phyloP scores from a whole-genome alignment of 2,888 invertebrate species.

The Sepiola atlantica region DNA sequence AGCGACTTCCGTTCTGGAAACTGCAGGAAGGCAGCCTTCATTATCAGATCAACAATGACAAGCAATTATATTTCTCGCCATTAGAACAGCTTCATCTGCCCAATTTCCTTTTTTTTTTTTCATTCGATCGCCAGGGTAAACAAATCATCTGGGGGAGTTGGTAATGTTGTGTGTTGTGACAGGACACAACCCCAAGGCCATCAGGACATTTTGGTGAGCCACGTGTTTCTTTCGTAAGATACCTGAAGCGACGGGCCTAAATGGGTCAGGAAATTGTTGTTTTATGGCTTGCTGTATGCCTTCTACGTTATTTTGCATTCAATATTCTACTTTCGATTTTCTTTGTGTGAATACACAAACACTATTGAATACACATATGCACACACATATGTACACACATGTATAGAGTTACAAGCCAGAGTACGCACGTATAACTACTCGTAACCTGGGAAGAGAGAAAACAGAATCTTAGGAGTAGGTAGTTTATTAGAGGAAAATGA shows the following conservation, averaged over 20 bases:
- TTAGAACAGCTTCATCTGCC: background rate
- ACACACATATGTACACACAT: too few species aligned
- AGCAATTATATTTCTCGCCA: background rate
- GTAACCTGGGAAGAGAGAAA: too few species aligned
- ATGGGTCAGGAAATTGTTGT: background rate
- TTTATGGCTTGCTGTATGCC: background rate
- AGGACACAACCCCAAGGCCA: background rate
- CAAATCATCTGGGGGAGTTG: background rate
- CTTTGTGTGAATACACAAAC: background rate
- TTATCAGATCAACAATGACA: slow-evolving; percentile 32
- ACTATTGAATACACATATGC: background rate
- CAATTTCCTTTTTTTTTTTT: background rate
- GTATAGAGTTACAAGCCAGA: too few species aligned
- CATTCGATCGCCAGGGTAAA: background rate
- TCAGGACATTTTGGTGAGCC: background rate
- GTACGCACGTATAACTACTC: too few species aligned
- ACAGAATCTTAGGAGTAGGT: too few species aligned
- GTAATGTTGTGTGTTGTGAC: background rate
- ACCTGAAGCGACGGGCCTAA: background rate
- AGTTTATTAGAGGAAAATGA: too few species aligned
- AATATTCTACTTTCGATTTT: background rate
- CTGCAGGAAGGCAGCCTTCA: background rate
- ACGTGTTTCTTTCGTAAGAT: background rate
- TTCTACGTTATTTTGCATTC: background rate
- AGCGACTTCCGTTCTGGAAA: background rate